Conservation (phyloP, 2,888 invertebrate genomes). For the Oscheius sp. region DNA sequence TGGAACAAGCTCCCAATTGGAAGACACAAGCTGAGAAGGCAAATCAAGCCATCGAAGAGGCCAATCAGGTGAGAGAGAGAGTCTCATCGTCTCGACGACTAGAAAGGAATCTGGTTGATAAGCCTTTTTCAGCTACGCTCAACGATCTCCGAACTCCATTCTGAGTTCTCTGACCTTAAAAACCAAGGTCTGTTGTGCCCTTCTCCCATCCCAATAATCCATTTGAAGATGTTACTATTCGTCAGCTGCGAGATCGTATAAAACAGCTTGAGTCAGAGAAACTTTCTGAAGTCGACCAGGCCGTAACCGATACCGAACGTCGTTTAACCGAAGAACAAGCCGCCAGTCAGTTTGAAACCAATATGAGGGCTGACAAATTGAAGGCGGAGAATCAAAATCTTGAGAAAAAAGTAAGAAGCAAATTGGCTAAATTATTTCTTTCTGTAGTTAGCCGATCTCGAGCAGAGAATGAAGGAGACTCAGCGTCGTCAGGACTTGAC, state of each 20-base stretch:
- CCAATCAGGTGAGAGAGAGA: no score
- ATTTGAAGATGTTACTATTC: slow-evolving; percentile 74
- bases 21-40: slow-evolving; percentile 72
- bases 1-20: slow-evolving; percentile 72
- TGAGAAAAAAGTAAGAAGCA: slow-evolving; percentile 47
- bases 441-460: slow-evolving; percentile 37
- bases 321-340: slow-evolving; percentile 32
- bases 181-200: slow-evolving; percentile 71
- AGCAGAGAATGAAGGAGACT: slow-evolving; percentile 65
- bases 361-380: slow-evolving; percentile 38
- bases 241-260: slow-evolving; percentile 72
- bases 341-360: slow-evolving; percentile 34
- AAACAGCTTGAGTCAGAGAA: slow-evolving; percentile 55
- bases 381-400: slow-evolving; percentile 38
- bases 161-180: slow-evolving; percentile 74
- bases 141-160: slow-evolving; percentile 74
- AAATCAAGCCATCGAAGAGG: slow-evolving; percentile 74
- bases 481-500: slow-evolving; percentile 67
- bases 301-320: slow-evolving; percentile 73
- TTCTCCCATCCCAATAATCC: not conserved
- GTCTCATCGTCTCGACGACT: no score
- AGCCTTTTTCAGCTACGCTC: no score
- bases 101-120: no score
- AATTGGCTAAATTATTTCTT: no score
- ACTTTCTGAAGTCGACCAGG: slow-evolving; percentile 70